These are phyloP conservation scores for Oscheius myriophilus DNA, from an alignment of 2,888 invertebrate genomes.

Conservation along the genomic window DNA sequence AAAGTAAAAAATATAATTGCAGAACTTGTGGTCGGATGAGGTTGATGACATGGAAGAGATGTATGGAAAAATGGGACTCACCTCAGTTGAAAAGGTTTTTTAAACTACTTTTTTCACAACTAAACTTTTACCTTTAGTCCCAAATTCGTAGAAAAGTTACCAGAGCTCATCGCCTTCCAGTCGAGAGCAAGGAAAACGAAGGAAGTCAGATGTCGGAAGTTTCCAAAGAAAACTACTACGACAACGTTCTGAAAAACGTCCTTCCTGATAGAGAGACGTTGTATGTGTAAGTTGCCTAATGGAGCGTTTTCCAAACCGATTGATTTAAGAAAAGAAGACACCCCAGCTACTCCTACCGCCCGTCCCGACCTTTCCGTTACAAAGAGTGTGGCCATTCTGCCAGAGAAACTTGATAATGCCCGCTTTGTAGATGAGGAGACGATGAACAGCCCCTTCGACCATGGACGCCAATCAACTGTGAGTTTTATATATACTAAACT, in stretches of 20 bases:
- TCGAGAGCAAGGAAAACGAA: constrained; percentile 13
- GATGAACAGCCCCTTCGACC: constrained; percentile 52
- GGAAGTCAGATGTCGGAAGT: constrained; percentile 16
- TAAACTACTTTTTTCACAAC: neutral
- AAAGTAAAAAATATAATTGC: neutral
- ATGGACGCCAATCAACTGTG: neutral
- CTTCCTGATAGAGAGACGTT: constrained; percentile 17
- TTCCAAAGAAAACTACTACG: constrained; percentile 7
- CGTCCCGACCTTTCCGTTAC: constrained; percentile 44
- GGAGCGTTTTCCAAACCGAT: neutral
- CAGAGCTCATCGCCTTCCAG: constrained; percentile 23
- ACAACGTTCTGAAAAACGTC: constrained; percentile 19
- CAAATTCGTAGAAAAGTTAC: constrained; percentile 22
- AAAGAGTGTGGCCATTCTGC: constrained; percentile 27
- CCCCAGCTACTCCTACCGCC: constrained; percentile 46
- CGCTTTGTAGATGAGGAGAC: constrained; percentile 56
- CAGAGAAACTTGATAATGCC: constrained; percentile 49
- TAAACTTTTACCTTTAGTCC: neutral
- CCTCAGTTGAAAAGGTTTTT: constrained; percentile 20
- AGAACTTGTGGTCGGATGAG: constrained; percentile 31
- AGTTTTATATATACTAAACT: too few species aligned
- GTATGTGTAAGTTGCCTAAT: constrained; percentile 7
- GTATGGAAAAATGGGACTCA: constrained; percentile 25
- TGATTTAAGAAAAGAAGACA: constrained; percentile 24
- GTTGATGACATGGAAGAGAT: constrained; percentile 29